Evolutionary conservation across 2,888 invertebrate genomes (phyloP).

Genomic region (Drosophila kambysellisi): DNA sequence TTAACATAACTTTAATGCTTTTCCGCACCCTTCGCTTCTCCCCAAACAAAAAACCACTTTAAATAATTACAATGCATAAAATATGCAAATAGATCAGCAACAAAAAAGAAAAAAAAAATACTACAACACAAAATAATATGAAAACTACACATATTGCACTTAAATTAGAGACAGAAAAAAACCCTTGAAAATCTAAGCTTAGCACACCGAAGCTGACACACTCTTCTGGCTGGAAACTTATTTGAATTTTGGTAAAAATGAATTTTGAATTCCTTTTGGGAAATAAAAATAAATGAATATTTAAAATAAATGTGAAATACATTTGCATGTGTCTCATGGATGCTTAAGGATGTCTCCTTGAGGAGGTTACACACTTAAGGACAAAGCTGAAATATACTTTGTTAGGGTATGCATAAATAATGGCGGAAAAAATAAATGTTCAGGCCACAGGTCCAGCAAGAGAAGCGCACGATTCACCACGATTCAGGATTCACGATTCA

Average conservation of each 20-base stretch:
- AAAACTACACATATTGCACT: constrained; percentile 51
- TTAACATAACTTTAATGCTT: constrained; percentile 36
- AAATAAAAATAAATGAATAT: neutral
- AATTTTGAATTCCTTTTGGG: neutral
- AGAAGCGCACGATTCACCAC: constrained; percentile 60
- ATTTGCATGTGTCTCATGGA: too few relatives aligned
- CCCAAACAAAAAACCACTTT: constrained; percentile 61
- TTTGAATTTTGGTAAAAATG: neutral
- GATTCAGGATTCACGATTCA: constrained; percentile 55
- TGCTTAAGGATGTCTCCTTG: rapidly evolving
- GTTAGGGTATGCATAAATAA: constrained; percentile 24
- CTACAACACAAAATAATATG: constrained; percentile 56
- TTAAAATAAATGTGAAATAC: neutral
- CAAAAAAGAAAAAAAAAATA: constrained; percentile 38
- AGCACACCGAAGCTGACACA: neutral
- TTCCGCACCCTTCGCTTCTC: constrained; percentile 21
- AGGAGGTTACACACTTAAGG: neutral
- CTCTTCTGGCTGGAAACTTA: neutral
- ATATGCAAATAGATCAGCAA: constrained; percentile 24
- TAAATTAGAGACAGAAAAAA: constrained; percentile 47
- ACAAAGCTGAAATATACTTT: neutral
- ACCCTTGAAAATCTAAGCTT: neutral
- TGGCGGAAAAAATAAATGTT: constrained; percentile 45
- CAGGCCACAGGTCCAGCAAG: constrained; percentile 53
- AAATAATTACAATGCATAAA: constrained; percentile 72